A percentile compares a stretch with the other conserved stretches of the same genome.
These are phyloP conservation scores for Carabus problematicus DNA, from an alignment of 2,888 invertebrate genomes.

Conservation along the genomic window DNA sequence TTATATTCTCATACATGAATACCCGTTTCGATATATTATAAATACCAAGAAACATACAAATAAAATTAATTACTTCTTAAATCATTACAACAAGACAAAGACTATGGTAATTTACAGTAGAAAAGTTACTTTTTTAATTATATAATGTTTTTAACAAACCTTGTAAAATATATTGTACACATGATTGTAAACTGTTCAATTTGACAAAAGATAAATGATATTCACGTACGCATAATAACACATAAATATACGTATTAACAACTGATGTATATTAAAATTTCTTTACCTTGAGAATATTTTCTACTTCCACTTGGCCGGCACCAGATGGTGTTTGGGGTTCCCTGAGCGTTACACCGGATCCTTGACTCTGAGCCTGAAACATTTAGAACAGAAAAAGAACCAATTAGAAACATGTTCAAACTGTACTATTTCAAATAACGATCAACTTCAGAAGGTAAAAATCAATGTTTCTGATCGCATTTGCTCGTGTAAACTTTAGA, in stretches of 20 bases:
- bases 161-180: not conserved
- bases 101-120: too few species aligned
- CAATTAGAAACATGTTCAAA: not conserved
- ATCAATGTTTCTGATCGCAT: too few species aligned
- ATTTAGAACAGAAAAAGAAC: constrained; percentile 16
- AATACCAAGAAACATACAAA: too few species aligned
- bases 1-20: too few species aligned
- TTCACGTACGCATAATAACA: too few species aligned
- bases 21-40: too few species aligned
- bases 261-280: not conserved
- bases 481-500: too few species aligned
- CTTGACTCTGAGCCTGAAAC: constrained; percentile 40
- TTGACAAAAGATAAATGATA: constrained; percentile 7
- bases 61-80: too few species aligned
- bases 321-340: constrained; percentile 44
- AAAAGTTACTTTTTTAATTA: too few species aligned
- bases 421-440: not conserved
- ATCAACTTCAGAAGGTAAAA: not conserved
- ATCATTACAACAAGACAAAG: too few species aligned
- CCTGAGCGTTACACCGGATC: constrained; percentile 29
- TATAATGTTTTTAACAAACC: not conserved
- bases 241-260: too few species aligned
- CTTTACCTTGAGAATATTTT: constrained; percentile 52
- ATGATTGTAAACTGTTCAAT: not conserved
- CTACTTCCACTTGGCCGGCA: constrained; percentile 48